Conservation (phyloP, 1,140 invertebrate genomes). For the Cyclargus thomasi region DNA sequence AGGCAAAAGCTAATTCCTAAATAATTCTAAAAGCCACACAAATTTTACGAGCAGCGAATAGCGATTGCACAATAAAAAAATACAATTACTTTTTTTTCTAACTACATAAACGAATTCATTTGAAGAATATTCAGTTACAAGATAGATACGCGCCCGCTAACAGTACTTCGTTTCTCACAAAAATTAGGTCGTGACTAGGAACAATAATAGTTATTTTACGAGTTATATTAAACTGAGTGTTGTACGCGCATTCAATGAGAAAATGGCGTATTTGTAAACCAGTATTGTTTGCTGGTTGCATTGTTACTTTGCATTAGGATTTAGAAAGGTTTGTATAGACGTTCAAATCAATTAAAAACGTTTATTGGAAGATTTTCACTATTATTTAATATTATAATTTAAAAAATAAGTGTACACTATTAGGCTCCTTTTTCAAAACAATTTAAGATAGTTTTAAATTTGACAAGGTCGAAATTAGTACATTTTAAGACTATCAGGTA, state of each 20-base stretch:
- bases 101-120: background rate
- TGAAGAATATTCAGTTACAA: background rate
- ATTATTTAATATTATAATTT: too few species aligned
- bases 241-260: background rate
- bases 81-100: background rate
- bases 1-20: too few species aligned
- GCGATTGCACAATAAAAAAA: too few species aligned
- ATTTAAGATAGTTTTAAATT: too few species aligned
- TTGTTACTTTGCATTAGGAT: background rate
- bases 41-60: too few species aligned
- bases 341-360: too few species aligned
- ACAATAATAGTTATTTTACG: constrained; percentile 3
- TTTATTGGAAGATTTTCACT: too few species aligned
- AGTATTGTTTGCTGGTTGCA: background rate
- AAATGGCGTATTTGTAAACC: background rate
- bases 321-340: background rate
- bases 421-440: too few species aligned
- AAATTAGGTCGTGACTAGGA: background rate
- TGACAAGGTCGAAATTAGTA: too few species aligned
- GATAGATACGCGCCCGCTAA: background rate
- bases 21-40: too few species aligned
- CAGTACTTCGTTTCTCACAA: constrained; percentile 1
- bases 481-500: too few species aligned
- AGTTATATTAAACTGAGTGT: background rate
- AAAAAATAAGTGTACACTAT: too few species aligned